phyloP scores from a whole-genome alignment of 2,113 vertebrate genomes.

The Eudyptes chrysolophus region DNA sequence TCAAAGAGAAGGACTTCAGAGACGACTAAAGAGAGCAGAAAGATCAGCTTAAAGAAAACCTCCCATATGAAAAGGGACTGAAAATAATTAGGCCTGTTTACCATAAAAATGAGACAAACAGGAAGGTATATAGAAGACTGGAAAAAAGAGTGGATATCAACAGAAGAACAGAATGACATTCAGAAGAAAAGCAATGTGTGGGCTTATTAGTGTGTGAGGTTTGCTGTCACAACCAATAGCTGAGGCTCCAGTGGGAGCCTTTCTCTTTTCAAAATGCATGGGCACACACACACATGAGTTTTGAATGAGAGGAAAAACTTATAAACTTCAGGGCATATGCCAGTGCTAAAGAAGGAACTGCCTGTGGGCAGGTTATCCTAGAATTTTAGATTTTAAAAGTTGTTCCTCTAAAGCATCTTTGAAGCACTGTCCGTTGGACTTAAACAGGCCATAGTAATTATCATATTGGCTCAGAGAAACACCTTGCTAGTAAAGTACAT shows the following conservation, averaged over 20 bases:
- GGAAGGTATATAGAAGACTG: neutral
- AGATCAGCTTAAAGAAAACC: neutral
- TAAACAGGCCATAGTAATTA: neutral
- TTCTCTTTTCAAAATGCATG: neutral
- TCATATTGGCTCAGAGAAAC: neutral
- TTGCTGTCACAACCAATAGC: neutral
- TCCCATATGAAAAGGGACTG: neutral
- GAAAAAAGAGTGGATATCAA: neutral
- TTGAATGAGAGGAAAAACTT: neutral
- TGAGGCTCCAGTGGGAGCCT: neutral
- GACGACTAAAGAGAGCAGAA: neutral
- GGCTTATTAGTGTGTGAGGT: neutral
- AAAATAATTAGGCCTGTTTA: neutral
- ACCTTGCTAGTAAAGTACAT: neutral
- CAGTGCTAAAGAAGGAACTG: neutral
- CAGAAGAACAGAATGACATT: neutral
- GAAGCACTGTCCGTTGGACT: neutral
- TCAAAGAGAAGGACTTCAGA: neutral
- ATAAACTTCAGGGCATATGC: neutral
- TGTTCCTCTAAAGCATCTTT: neutral
- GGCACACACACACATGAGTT: neutral
- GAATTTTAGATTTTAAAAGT: neutral
- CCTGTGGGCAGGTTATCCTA: neutral
- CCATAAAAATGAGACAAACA: neutral
- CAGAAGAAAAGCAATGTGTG: neutral